These are phyloP conservation scores for Bufo bufo DNA, from an alignment of 2,113 vertebrate species.

Conservation along the genomic window DNA sequence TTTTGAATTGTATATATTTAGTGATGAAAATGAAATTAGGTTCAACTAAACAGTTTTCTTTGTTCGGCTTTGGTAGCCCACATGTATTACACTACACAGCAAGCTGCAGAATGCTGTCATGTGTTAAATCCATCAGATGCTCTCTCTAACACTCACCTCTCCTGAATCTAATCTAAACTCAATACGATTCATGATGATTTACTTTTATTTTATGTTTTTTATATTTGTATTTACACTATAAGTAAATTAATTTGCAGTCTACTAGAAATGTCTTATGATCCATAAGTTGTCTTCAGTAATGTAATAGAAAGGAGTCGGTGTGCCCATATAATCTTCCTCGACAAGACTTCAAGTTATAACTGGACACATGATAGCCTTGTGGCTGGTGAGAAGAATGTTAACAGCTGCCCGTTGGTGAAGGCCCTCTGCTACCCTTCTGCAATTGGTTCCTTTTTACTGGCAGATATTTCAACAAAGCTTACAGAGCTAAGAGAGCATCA, in stretches of 20 bases:
- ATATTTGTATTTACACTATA: no score
- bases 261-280: neutral
- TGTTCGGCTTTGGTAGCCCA: no score
- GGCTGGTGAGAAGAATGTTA: conserved; percentile 12
- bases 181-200: no score
- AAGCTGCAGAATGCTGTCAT: no score
- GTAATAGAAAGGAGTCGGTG: neutral
- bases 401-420: conserved; percentile 23
- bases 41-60: no score
- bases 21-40: no score
- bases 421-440: neutral
- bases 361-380: conserved; percentile 42
- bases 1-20: no score
- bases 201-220: no score
- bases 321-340: conserved; percentile 11
- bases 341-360: neutral
- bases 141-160: no score
- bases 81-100: no score
- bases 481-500: neutral
- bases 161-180: no score
- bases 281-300: neutral
- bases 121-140: no score
- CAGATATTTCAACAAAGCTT: neutral
- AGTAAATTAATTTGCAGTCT: neutral
- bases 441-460: neutral